Evolutionary conservation across 35 echinoderm and acorn worm genomes (phyloP).

Genomic region (Ophioderma brevispina): DNA sequence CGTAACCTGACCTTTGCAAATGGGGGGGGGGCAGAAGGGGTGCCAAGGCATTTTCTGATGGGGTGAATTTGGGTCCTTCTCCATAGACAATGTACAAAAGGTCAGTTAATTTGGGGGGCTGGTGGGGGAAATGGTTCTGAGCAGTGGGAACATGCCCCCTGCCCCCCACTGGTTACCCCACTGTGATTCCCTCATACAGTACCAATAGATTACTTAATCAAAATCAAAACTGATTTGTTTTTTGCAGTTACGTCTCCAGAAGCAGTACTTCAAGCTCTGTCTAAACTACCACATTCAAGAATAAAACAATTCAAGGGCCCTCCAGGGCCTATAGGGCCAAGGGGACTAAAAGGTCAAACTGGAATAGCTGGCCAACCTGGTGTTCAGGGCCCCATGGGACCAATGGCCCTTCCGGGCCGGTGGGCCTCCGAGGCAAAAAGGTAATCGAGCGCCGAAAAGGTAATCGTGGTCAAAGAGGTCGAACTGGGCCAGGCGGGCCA

Average conservation of each 20-base stretch:
- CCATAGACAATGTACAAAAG: no score
- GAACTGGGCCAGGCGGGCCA: conserved; percentile 1
- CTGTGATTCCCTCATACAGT: no score
- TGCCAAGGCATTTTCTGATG: no score
- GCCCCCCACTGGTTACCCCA: no score
- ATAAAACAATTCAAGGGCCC: not conserved
- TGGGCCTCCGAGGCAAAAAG: conserved; percentile 23
- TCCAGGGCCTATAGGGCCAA: conserved; percentile 16
- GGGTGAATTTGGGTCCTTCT: no score
- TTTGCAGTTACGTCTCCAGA: not conserved
- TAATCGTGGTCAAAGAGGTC: conserved; percentile 12
- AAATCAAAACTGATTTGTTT: not conserved
- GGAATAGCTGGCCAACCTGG: conserved; percentile 21
- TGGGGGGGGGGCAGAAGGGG: no score
- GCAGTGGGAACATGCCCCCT: no score
- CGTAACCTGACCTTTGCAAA: no score
- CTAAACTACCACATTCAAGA: not conserved
- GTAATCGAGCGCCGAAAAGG: conserved; percentile 40
- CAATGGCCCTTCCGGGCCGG: no score
- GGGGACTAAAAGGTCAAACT: conserved; percentile 2
- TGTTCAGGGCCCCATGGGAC: conserved; percentile 12
- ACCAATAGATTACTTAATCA: not conserved
- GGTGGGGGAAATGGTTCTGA: no score
- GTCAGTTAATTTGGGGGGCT: no score
- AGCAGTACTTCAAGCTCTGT: not conserved